phyloP scores from a whole-genome alignment of 2,797 vertebrate species.

The Avahi laniger region DNA sequence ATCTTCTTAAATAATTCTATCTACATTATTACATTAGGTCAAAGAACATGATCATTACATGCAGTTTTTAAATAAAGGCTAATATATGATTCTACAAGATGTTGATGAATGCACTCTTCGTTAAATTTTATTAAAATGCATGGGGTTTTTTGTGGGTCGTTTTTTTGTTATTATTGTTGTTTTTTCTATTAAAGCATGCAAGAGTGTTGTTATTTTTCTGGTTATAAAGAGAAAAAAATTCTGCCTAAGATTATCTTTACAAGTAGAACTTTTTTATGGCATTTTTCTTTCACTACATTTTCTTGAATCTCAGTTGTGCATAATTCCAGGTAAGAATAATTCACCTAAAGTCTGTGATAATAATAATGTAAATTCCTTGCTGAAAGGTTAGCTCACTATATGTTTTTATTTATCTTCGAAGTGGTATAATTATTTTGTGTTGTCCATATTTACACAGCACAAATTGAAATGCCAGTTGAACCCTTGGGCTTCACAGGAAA shows the following conservation, averaged over 20 bases:
- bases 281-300: background rate
- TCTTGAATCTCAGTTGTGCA: background rate
- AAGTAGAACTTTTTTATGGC: background rate
- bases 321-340: background rate
- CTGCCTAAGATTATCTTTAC: background rate
- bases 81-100: background rate
- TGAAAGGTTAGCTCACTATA: background rate
- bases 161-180: background rate
- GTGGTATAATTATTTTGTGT: background rate
- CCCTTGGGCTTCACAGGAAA: background rate
- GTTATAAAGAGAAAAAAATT: background rate
- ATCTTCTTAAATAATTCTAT: background rate
- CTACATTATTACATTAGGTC: background rate
- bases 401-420: background rate
- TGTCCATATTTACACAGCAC: background rate
- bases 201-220: background rate
- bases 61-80: background rate
- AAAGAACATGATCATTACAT: background rate
- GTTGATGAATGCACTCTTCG: background rate
- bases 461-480: background rate
- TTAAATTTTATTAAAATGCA: background rate
- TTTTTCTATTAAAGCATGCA: background rate
- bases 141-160: background rate
- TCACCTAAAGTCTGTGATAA: background rate
- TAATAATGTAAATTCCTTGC: background rate